phyloP scores from a whole-genome alignment of 2,888 invertebrate species.

The Ceriagrion tenellum region DNA sequence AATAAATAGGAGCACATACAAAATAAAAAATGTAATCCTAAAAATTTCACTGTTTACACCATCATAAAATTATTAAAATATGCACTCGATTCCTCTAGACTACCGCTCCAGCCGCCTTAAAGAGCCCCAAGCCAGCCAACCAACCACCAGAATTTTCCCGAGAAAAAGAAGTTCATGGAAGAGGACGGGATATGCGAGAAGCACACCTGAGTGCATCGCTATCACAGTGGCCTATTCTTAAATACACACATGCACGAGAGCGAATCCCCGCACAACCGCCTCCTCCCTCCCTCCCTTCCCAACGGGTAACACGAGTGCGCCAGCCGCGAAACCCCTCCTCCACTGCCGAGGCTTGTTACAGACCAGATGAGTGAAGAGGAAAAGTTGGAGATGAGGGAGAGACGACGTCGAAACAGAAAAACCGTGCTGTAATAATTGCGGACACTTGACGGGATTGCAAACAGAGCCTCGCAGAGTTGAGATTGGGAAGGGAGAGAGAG shows the following conservation, averaged over 20 bases:
- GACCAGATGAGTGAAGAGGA: neutral
- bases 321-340: neutral
- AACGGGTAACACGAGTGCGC: neutral
- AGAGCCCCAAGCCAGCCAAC: too few relatives aligned
- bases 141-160: neutral
- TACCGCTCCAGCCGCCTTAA: too few relatives aligned
- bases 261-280: neutral
- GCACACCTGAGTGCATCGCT: neutral
- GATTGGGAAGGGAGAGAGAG: neutral
- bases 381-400: neutral
- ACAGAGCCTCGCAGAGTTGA: neutral
- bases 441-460: constrained; percentile 57
- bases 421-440: constrained; percentile 33
- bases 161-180: neutral
- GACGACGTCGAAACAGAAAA: neutral
- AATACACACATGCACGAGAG: neutral
- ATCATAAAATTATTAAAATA: too few relatives aligned
- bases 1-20: too few relatives aligned
- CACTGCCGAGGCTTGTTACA: neutral
- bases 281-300: too few relatives aligned
- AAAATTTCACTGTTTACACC: too few relatives aligned
- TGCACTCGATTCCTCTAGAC: too few relatives aligned
- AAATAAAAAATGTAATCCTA: too few relatives aligned
- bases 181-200: neutral
- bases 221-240: neutral